Evolutionary conservation across 1,140 invertebrate species (phyloP), one percentile per base, ranked within the genome.

Genomic region (Gonatopus flavifemur): DNA sequence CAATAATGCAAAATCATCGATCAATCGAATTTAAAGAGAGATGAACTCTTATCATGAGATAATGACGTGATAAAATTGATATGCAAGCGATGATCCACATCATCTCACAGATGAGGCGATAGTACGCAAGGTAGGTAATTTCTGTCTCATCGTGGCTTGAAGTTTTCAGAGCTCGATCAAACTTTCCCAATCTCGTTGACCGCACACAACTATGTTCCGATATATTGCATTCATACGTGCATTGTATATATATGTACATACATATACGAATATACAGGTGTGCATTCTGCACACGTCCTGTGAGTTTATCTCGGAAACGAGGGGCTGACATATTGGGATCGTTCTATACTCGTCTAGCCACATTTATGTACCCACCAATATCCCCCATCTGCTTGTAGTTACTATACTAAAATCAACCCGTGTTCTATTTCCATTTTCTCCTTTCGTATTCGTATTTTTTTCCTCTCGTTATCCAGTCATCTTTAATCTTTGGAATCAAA

Each of bases 261-360:
- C n/a, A n/a, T n/a, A n/a, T n/a, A n/a, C 22, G 3, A 32, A 22
- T n/a, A 13, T 45, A 38, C 33, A 38, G 30, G 20, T 31, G 50
- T 51, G 54, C 61, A 71, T 71, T 71, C 67, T 52, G 38, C 53
- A 55, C 67, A 71, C 69, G 69, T 70, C 49, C 55, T 57, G 42
- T 56, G 66, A 69, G 66, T 71, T 71, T 71, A 71, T 71, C 69
- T 66, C 57, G 45, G 56, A 48, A 66, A 68, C 57, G 64, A 66
- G 59, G 57, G 49, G 58, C 63, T 70, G 69, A 71, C 69, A 70
- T 71, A 71, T 71, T 70, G 69, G 66, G 60, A 70, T 70, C 66
- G 62, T 70, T 69, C 55, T 64, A 52, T n/a, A n/a, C 52, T 46
- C 52, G 58, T 68, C 69, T 68, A 62, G 64, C 57, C 62, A 57